A percentile compares a stretch with the other conserved stretches of the same genome.
phyloP scores from a whole-genome alignment of 2,113 vertebrate genomes.

The Leucopternis melanops region DNA sequence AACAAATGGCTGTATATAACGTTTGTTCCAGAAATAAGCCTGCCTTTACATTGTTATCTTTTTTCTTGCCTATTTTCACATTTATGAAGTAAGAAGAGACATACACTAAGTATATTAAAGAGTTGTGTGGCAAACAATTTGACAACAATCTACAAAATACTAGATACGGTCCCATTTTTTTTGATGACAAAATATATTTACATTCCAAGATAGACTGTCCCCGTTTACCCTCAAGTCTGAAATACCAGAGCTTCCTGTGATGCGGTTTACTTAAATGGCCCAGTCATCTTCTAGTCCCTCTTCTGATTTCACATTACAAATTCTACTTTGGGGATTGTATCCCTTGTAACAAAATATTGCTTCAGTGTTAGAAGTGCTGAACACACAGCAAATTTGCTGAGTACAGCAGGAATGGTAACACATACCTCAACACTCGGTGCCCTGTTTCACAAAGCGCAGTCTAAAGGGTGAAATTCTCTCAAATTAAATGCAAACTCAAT shows the following conservation, averaged over 20 bases:
- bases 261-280: not conserved
- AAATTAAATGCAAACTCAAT: not conserved
- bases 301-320: not conserved
- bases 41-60: not conserved
- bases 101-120: not conserved
- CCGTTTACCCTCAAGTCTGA: not conserved
- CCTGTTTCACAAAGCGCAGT: not conserved
- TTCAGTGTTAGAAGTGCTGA: slow-evolving; percentile 10
- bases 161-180: not conserved
- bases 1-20: not conserved
- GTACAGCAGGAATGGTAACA: not conserved
- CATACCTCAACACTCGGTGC: not conserved
- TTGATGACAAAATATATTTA: slow-evolving; percentile 20
- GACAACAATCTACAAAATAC: not conserved
- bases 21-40: not conserved
- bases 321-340: not conserved
- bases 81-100: not conserved
- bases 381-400: slow-evolving; percentile 36
- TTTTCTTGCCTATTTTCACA: not conserved
- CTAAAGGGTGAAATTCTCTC: not conserved
- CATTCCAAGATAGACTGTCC: not conserved
- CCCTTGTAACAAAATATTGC: slow-evolving; percentile 35
- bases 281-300: not conserved
- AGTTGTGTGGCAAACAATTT: not conserved
- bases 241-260: not conserved